Evolutionary conservation across 2,113 vertebrate genomes (phyloP), one percentile per base, ranked within the genome.

Genomic region (Lepisosteus osseus): DNA sequence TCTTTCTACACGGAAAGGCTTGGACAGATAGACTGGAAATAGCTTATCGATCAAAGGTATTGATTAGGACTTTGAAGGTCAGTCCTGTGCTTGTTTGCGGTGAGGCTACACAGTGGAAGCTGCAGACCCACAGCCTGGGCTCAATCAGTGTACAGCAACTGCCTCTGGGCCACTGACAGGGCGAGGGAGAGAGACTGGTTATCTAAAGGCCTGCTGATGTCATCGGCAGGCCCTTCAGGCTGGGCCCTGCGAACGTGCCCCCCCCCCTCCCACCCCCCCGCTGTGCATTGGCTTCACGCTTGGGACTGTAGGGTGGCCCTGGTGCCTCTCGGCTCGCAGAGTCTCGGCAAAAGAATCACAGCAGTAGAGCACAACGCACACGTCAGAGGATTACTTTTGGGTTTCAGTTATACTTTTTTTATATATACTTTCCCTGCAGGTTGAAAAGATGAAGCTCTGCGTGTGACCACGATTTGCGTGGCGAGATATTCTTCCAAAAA

Each of bases 51-150:
- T 70, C 29, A 61, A 40, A 41, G 7, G 73, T 14, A 87, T 82
- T 57, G 87, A 88, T 82, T 47, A 5, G 17, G 45, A 78, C 56
- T 76, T 72, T 83, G 68, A 81, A 85, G 82, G 83, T 77, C 83
- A 78, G 43, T 43, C 2, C 71, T 76, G 77, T 79, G 72, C 74
- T 65, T 71, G 67, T 42, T 45, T 74, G 9, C 67, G 56, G 57
- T 3, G n/a, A 54, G n/a, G 44, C 29, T 8, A 13, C 8, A 41
- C 15, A 15, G 67, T 29, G 5, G 4, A 15, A 59, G 12, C 29
- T 59, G 57, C 13, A 70, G 11, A 13, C 15, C 43, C 41, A 7
- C 40, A 65, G 67, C n/a, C 29, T n/a, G 12, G 15, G 15, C 29
- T 40, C 17, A 63, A 7, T 12, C 17, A 11, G 65, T 2, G 3